A percentile compares a stretch with the other conserved stretches of the same genome.
phyloP scores from a whole-genome alignment of 2,113 vertebrate genomes.

The Urocitellus parryii region DNA sequence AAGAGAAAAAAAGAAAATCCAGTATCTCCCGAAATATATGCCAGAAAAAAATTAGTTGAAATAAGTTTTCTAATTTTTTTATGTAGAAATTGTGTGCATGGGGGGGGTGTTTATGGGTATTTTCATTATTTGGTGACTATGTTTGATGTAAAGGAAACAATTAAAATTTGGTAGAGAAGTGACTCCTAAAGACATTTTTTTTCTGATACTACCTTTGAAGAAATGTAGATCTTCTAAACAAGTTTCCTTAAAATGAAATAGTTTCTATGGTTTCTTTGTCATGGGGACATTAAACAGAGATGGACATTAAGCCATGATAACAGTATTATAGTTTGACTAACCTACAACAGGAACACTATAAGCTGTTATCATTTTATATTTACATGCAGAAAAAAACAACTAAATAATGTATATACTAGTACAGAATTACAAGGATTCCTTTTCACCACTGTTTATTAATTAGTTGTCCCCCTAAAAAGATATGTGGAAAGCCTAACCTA shows the following conservation, averaged over 20 bases:
- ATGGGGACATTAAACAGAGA: not conserved
- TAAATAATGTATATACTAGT: conserved; percentile 1
- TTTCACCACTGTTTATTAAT: not conserved
- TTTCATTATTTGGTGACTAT: not conserved
- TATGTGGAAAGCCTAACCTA: not conserved
- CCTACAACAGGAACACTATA: not conserved
- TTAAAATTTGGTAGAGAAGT: not conserved
- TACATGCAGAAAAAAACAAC: not conserved
- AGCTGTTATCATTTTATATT: not conserved
- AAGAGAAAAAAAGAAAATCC: not conserved
- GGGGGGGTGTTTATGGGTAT: not conserved
- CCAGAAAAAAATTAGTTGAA: not conserved
- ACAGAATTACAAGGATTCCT: not conserved
- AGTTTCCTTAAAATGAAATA: not conserved
- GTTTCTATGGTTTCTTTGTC: not conserved
- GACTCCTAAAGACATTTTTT: not conserved
- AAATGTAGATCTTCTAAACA: not conserved
- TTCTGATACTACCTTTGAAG: not conserved
- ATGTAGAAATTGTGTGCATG: not conserved
- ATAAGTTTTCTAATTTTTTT: not conserved
- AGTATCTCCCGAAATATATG: not conserved
- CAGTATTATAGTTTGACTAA: not conserved
- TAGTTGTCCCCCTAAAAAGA: not conserved
- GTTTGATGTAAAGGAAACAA: not conserved
- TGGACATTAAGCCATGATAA: not conserved